Evolutionary conservation across 2,888 invertebrate genomes (phyloP), one percentile per base, ranked within the genome.

Genomic region (Lapara coniferarum): DNA sequence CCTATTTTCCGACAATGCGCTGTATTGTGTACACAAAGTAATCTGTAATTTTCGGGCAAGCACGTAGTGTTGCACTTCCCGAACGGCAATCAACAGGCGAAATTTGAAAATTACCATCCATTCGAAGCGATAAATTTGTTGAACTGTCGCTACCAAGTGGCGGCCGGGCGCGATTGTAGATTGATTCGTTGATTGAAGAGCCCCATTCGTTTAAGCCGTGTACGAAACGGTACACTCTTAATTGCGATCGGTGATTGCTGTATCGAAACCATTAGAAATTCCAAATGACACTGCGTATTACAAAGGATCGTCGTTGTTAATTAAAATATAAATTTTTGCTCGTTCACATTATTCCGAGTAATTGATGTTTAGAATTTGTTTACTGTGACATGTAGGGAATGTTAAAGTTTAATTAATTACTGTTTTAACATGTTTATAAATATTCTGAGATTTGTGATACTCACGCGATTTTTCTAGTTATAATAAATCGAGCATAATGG

Each of bases 121-220:
- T 88, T 86, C 84, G 83, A 78, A 85, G 89, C 89, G 86, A 93
- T 92, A 92, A 92, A 93, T 92, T 90, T 89, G 90, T 89, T 83
- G 87, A 89, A 87, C 92, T 93, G 93, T 92, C 93, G 87, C 83
- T 83, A 80, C 88, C 93, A 92, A 92, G 91, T 92, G 93, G 89
- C 89, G 91, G 83, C 89, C 89, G 85, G 89, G 90, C 87, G 88
- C 90, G 89, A 92, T 91, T 89, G 89, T 89, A 89, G 92, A 93
- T 93, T 93, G 93, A 93, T 93, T 93, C 90, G 91, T 91, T 93
- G 93, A 93, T 93, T 92, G 93, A 92, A 92, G 92, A 91, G 92
- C 86, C 80, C 87, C 88, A 92, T 93, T 93, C 91, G 92, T 91
- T 91, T 86, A 86, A 87, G 88, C 85, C 87, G 78, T 87, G 87